Base-by-base conservation (phyloP, 2,797 vertebrate genomes). In the Hemibagrus guttatus region DNA sequence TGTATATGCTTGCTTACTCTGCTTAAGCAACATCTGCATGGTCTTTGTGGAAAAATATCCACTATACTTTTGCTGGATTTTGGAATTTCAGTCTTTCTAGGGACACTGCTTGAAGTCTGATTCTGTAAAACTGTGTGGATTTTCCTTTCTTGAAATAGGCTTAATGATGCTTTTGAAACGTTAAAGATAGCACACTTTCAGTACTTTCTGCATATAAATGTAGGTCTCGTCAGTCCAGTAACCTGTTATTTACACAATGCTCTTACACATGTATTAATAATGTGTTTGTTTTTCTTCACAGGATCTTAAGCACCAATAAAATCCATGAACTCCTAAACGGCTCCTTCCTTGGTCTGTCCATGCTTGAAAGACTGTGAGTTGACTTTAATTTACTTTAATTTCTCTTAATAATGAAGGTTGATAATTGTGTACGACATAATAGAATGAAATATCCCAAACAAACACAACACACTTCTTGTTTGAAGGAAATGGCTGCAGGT, bases 291-390 rank as follows among this genome's bases (percentile, higher is more conserved):
- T 87, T 23, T 93, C 4, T 93, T 93, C 90, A 82, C 95, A 99
- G 98, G 93, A 98, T 99, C 94, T 92, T 99, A 89, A 99, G 97
- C 95, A 99, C 97, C 94, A 99, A 99, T 91, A 99, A 97, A 95
- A 99, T 99, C 94, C 96, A 97, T 0, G 97, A 97, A 87, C 93
- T 99, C 92, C 96, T 95, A 94, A 99, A 99, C 89, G 97, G 96
- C 88, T 99, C 98, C 21, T 99, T 99, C 93, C 91, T 92, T 86
- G 98, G 98, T 71, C 95, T 98, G 90, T 94, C 92, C 90, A 92
- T 95, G 83, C 95, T 99, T 87, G 98, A 99, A 93, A 96, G 98
- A 96, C 88, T 99, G 98, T 99, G 94, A 99, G 98, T 96, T 93
- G 21, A 0, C 4, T 61, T 63, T 6, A 80, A 39, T 42, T 79